phyloP scores from a whole-genome alignment of 2,113 vertebrate genomes.

The Coregonus clupeaformis region DNA sequence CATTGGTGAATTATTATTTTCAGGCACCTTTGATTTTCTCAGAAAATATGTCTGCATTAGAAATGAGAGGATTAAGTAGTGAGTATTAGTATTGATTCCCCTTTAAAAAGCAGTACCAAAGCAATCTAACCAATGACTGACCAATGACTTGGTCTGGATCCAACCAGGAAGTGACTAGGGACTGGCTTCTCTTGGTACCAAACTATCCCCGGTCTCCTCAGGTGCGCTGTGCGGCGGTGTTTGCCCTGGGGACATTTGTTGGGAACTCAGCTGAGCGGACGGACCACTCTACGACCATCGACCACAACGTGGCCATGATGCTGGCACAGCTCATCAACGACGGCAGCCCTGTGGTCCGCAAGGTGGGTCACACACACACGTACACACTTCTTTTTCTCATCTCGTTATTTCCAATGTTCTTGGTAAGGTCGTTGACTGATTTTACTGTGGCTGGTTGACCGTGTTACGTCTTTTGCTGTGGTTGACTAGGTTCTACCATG shows the following conservation, averaged over 20 bases:
- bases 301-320: conserved; percentile 99
- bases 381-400: neutral
- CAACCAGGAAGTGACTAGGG: neutral
- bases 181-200: neutral
- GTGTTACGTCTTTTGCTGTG: neutral
- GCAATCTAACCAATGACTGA: neutral
- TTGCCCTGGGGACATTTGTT: conserved; percentile 93
- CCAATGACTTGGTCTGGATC: neutral
- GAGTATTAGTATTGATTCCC: neutral
- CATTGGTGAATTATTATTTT: no score
- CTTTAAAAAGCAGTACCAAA: neutral
- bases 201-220: conserved; percentile 51
- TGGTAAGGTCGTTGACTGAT: no score
- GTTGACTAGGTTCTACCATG: neutral
- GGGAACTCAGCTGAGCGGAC: conserved; percentile 94
- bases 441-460: no score
- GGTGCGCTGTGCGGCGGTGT: conserved; percentile 94
- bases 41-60: no score
- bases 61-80: neutral
- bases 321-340: conserved; percentile 95
- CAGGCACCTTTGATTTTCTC: no score
- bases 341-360: conserved; percentile 92
- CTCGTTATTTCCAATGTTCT: no score
- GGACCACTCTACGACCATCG: conserved; percentile 97
- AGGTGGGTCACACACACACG: conserved; percentile 72